These are phyloP conservation scores for Acipenser oxyrinchus DNA, from an alignment of 2,797 vertebrate genomes.

Conservation along the genomic window DNA sequence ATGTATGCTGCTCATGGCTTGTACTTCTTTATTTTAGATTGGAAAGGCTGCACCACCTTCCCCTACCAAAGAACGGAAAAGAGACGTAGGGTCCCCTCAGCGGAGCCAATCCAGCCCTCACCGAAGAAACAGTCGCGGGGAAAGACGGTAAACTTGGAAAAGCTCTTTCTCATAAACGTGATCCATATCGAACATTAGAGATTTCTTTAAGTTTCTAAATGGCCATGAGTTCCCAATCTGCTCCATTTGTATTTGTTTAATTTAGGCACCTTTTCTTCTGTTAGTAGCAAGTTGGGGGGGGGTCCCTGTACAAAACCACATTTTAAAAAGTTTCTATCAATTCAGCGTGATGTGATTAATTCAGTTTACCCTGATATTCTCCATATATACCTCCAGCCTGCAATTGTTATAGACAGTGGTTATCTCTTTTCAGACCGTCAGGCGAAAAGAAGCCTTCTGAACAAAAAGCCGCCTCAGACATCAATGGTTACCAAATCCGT, in stretches of 20 bases:
- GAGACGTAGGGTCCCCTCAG: conserved; percentile 82
- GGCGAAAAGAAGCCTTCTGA: conserved; percentile 84
- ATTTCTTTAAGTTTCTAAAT: too few relatives aligned
- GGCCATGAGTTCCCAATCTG: too few relatives aligned
- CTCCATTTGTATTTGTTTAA: too few relatives aligned
- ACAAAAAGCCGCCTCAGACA: conserved; percentile 75
- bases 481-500: conserved; percentile 93
- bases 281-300: too few relatives aligned
- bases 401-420: not conserved
- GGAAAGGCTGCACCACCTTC: conserved; percentile 81
- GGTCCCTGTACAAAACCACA: too few relatives aligned
- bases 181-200: not conserved
- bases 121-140: conserved; percentile 81
- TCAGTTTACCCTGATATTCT: too few relatives aligned
- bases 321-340: too few relatives aligned
- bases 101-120: conserved; percentile 81
- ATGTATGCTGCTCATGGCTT: not conserved
- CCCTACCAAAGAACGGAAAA: conserved; percentile 90
- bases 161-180: not conserved
- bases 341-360: too few relatives aligned
- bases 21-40: conserved; percentile 60
- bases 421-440: conserved; percentile 64
- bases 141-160: conserved; percentile 68
- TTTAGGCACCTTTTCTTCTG: too few relatives aligned
- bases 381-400: too few relatives aligned